Percentiles rank a stretch among this genome's conserved stretches.
phyloP scores from a whole-genome alignment of 2,113 vertebrate genomes.

The Coturnix japonica region DNA sequence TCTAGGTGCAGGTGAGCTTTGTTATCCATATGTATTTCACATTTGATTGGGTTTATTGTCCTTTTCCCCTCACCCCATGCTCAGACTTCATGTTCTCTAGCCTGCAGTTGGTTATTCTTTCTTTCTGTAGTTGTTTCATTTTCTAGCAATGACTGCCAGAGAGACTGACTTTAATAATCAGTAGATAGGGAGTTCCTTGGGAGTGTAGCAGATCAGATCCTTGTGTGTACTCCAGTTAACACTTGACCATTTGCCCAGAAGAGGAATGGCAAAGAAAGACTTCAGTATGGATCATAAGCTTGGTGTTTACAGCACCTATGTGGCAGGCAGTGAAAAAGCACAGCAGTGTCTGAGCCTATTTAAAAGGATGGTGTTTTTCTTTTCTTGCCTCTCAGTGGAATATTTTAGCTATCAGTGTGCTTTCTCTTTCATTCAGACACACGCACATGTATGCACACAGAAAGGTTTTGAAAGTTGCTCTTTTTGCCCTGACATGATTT shows the following conservation, averaged over 20 bases:
- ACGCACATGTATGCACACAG: not conserved
- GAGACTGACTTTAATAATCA: not conserved
- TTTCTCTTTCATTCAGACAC: not conserved
- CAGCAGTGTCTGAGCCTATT: not conserved
- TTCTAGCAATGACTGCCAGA: not conserved
- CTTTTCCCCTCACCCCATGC: not conserved
- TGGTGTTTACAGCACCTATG: not conserved
- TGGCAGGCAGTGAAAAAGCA: not conserved
- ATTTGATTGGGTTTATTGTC: not conserved
- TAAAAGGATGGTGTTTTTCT: fast-evolving
- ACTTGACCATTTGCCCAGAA: not conserved
- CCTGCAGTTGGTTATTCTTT: not conserved
- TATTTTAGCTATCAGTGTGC: not conserved
- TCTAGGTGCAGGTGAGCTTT: not conserved
- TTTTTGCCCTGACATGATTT: not conserved
- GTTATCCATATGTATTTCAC: not conserved
- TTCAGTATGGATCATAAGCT: not conserved
- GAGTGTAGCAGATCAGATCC: not conserved
- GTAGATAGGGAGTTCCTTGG: not conserved
- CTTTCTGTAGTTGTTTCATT: not conserved
- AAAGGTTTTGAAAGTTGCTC: not conserved
- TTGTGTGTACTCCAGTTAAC: not conserved
- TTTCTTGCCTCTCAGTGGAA: not conserved
- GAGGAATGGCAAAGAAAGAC: not conserved
- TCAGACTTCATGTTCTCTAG: not conserved